Conservation (phyloP, 2,797 vertebrate genomes). For the Artibeus lituratus region DNA sequence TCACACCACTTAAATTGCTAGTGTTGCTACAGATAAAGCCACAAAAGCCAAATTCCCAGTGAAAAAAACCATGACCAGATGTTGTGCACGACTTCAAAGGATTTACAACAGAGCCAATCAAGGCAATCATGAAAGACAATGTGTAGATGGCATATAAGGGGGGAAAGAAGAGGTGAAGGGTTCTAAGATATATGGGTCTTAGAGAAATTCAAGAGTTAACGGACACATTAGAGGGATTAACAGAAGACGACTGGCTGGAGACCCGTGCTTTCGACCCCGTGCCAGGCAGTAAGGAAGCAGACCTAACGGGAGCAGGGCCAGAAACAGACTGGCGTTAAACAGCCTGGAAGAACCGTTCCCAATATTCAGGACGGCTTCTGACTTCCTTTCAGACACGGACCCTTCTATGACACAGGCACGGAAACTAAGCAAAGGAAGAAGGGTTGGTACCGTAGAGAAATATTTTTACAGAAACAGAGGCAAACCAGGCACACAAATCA, state of each 20-base stretch:
- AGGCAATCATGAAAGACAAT: neutral
- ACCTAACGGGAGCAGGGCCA: neutral
- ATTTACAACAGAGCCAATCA: neutral
- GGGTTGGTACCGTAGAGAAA: neutral
- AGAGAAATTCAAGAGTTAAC: neutral
- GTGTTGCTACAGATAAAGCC: neutral
- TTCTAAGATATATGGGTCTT: neutral
- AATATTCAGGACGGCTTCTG: neutral
- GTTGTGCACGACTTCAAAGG: neutral
- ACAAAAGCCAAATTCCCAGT: neutral
- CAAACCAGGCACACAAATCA: neutral
- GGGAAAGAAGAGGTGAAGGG: rapidly evolving
- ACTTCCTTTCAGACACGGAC: neutral
- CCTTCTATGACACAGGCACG: neutral
- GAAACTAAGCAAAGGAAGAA: neutral
- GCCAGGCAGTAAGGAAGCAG: neutral
- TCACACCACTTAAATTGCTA: neutral
- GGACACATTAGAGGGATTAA: neutral
- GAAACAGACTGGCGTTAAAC: neutral
- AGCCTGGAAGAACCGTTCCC: neutral
- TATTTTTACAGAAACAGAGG: neutral
- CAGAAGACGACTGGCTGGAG: neutral
- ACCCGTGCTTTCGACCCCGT: neutral
- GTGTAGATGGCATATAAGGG: neutral
- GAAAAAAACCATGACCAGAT: neutral